Evolutionary conservation across 2,113 vertebrate species (phyloP).

Genomic region (Otis tarda): DNA sequence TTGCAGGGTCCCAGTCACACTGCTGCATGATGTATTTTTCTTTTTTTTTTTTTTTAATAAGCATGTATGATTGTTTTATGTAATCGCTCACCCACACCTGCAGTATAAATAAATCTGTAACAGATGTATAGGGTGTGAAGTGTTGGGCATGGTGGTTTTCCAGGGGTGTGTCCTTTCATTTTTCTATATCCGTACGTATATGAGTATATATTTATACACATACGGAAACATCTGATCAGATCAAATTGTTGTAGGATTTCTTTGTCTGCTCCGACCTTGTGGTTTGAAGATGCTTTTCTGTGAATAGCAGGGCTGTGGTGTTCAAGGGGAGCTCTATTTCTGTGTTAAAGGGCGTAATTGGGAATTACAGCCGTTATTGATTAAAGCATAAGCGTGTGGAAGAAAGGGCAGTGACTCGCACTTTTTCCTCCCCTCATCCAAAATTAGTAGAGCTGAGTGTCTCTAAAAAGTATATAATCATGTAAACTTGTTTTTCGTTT

Average conservation of each 20-base stretch:
- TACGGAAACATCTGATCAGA: not conserved
- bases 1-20: not conserved
- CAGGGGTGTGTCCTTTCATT: conserved; percentile 49
- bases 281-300: not conserved
- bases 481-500: not conserved
- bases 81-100: not conserved
- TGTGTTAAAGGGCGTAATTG: not conserved
- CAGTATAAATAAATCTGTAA: not conserved
- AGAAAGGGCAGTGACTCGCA: not conserved
- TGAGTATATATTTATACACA: accelerated
- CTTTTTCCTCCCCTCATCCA: not conserved
- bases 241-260: conserved; percentile 10
- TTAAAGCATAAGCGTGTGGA: not conserved
- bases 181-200: not conserved
- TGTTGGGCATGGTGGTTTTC: conserved; percentile 3
- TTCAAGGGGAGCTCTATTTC: not conserved
- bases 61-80: not conserved
- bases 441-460: not conserved
- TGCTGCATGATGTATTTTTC: not conserved
- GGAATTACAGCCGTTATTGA: conserved; percentile 1
- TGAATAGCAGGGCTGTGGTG: not conserved
- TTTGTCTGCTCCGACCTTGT: conserved; percentile 52
- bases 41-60: not conserved
- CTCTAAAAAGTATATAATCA: not conserved
- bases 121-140: not conserved